Evolutionary conservation across 1,140 invertebrate genomes (phyloP).

Genomic region (Danaus plexippus): DNA sequence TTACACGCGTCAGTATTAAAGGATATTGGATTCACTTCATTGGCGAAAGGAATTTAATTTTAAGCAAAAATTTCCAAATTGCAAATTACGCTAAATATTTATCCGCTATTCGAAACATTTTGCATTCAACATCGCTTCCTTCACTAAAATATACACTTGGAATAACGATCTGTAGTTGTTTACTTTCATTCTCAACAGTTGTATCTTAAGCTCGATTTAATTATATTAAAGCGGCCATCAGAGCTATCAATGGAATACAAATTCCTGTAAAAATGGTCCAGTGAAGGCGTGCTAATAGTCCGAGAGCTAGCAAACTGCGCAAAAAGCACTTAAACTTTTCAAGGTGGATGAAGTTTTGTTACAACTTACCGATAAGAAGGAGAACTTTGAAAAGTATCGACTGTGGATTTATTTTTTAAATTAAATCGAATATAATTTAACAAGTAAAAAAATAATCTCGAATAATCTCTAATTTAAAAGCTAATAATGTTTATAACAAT

Average conservation of each 20-base stretch:
- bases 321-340: slow-evolving; percentile 47
- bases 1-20: no score
- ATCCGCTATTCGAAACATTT: no score
- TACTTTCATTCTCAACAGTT: slow-evolving; percentile 6
- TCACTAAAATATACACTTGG: no score
- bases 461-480: slow-evolving; percentile 2
- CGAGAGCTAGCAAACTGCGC: slow-evolving; percentile 29
- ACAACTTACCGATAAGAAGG: slow-evolving; percentile 31
- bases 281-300: slow-evolving; percentile 34
- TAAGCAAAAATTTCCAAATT: no score
- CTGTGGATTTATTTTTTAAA: no score
- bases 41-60: no score
- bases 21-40: no score
- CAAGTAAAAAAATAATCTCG: no score
- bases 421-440: no score
- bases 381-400: not conserved
- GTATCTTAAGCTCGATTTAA: slow-evolving; percentile 25
- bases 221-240: slow-evolving; percentile 26
- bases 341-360: slow-evolving; percentile 52
- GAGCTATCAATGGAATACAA: slow-evolving; percentile 31
- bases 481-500: no score
- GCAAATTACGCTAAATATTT: no score
- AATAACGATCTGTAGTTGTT: slow-evolving; percentile 2
- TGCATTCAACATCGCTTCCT: no score
- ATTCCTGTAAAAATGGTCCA: slow-evolving; percentile 25